These are phyloP conservation scores for Halictus ligatus DNA, from an alignment of 2,888 invertebrate species.

Conservation along the genomic window DNA sequence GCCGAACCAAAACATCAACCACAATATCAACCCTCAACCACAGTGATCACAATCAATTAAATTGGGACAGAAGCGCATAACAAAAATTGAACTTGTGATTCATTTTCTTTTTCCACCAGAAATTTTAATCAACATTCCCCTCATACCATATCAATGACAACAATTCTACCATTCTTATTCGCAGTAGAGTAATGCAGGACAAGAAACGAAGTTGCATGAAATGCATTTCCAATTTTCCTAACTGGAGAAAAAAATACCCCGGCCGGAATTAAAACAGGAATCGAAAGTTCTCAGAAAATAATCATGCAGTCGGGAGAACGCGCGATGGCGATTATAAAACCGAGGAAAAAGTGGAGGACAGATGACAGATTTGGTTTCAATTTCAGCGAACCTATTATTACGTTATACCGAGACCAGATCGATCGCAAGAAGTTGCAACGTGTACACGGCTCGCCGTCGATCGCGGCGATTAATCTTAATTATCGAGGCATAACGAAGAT, in stretches of 20 bases:
- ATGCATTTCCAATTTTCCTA: background rate
- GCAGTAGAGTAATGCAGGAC: background rate
- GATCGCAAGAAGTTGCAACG: constrained; percentile 24
- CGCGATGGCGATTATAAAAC: background rate
- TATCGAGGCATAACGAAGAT: constrained; percentile 53
- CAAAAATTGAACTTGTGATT: background rate
- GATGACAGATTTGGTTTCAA: constrained; percentile 34
- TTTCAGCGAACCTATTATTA: constrained; percentile 37
- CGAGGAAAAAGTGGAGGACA: background rate
- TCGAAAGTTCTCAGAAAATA: background rate
- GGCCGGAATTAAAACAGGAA: background rate
- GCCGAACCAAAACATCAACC: background rate
- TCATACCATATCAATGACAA: background rate
- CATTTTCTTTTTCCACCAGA: background rate
- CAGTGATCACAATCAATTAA: no score
- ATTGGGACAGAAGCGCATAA: no score
- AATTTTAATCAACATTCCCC: background rate
- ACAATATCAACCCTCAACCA: no score
- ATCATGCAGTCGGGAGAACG: background rate
- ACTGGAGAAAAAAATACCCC: background rate
- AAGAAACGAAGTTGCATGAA: background rate
- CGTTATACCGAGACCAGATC: constrained; percentile 18
- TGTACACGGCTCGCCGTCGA: constrained; percentile 13
- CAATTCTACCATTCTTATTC: background rate
- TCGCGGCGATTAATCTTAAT: constrained; percentile 55